Evolutionary conservation across 2,113 vertebrate species (phyloP).

Genomic region (Melozone crissalis): DNA sequence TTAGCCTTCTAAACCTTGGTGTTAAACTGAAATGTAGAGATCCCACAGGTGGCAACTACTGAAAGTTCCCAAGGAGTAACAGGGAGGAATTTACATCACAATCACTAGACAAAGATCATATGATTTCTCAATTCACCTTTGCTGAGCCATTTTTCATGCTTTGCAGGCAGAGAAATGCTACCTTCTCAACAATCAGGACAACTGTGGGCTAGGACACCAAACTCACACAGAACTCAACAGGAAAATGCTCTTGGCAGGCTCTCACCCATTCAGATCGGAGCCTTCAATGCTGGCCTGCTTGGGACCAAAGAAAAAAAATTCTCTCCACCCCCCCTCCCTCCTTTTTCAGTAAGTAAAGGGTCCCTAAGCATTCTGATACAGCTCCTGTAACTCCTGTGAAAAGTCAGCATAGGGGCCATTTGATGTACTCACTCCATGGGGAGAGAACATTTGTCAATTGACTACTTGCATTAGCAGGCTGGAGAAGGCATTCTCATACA

Average conservation of each 20-base stretch:
- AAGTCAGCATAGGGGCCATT: background rate
- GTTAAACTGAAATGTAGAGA: background rate
- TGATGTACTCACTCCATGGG: background rate
- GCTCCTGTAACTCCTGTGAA: background rate
- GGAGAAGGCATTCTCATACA: background rate
- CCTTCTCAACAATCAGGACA: background rate
- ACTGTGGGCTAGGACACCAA: background rate
- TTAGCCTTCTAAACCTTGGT: background rate
- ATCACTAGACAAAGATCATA: background rate
- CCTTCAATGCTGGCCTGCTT: background rate
- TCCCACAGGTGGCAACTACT: background rate
- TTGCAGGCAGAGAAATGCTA: background rate
- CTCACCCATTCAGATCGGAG: background rate
- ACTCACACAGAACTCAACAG: background rate
- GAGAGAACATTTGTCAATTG: background rate
- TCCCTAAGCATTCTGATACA: background rate
- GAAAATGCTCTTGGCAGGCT: background rate
- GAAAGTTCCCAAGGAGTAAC: background rate
- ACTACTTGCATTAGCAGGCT: background rate
- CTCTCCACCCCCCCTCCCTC: rapidly evolving
- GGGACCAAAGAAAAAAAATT: background rate
- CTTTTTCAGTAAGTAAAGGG: background rate
- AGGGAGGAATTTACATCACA: background rate
- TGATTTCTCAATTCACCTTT: background rate
- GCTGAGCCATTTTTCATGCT: background rate